Percentiles rank a stretch among this genome's conserved stretches.
phyloP scores from a whole-genome alignment of 2,888 invertebrate species.

The Liopterus haemorrhoidalis region DNA sequence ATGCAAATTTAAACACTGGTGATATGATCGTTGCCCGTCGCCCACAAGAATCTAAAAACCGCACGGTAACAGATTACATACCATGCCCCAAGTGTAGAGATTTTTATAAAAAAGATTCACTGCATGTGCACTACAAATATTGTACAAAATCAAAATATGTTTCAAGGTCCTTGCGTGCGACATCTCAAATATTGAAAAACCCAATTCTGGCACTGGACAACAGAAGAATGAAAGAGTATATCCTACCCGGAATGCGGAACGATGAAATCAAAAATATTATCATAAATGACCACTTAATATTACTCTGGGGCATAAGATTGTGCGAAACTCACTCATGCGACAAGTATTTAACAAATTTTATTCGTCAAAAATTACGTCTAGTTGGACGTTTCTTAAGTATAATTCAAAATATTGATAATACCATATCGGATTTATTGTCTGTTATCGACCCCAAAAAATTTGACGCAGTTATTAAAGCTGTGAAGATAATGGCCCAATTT shows the following conservation, averaged over 20 bases:
- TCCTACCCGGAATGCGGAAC: neutral
- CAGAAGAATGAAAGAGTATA: neutral
- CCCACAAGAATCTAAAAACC: neutral
- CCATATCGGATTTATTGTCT: neutral
- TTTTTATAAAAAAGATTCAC: conserved; percentile 1
- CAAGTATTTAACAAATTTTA: conserved; percentile 4
- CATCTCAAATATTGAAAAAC: too few relatives aligned
- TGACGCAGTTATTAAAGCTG: neutral
- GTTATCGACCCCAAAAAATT: neutral
- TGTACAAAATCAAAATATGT: neutral
- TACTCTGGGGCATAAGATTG: conserved; percentile 1
- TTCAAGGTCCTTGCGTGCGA: neutral
- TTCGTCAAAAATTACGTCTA: neutral
- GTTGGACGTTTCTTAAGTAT: neutral
- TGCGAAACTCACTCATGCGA: neutral
- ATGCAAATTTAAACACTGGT: neutral
- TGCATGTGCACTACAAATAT: neutral
- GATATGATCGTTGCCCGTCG: neutral
- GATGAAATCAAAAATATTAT: neutral
- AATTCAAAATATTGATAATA: neutral
- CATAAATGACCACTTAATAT: neutral
- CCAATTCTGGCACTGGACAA: neutral
- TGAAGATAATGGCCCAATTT: neutral
- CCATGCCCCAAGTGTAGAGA: conserved; percentile 1
- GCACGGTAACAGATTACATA: neutral